Percentiles rank a stretch among this genome's conserved stretches.
Conservation (phyloP, 2,888 invertebrate species). For the Cataglyphis cursor region DNA sequence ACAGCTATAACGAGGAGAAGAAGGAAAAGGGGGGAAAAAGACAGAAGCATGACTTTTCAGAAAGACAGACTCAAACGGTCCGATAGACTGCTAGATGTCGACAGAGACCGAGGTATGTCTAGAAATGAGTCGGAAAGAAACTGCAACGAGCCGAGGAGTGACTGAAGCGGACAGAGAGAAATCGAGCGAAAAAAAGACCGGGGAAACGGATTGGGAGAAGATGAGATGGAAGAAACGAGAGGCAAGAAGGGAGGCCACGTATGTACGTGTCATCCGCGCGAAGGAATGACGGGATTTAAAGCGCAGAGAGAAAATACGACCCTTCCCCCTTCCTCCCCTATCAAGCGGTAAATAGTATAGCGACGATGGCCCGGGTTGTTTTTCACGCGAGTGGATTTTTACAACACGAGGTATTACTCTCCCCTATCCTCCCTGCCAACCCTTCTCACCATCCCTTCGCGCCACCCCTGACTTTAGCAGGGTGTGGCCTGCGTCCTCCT, state of each 20-base stretch:
- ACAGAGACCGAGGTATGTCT: background rate
- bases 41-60: background rate
- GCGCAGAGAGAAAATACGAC: constrained; percentile 31
- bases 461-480: constrained; percentile 43
- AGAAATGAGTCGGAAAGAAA: constrained; percentile 33
- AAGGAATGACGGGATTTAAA: constrained; percentile 36
- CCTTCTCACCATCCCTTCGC: background rate
- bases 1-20: constrained; percentile 6
- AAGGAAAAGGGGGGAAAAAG: background rate
- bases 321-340: constrained; percentile 8
- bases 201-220: background rate
- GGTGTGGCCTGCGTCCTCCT: constrained; percentile 45
- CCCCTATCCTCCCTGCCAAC: background rate
- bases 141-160: background rate
- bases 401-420: constrained; percentile 51
- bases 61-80: constrained; percentile 7
- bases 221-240: background rate
- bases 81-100: constrained; percentile 20
- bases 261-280: constrained; percentile 20
- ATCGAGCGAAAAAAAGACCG: constrained; percentile 35
- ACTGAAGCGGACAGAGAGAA: constrained; percentile 21
- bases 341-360: constrained; percentile 51
- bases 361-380: constrained; percentile 42
- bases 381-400: constrained; percentile 51
- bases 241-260: background rate